phyloP scores from a whole-genome alignment of 2,113 vertebrate genomes.

The Cyprinus carpio region DNA sequence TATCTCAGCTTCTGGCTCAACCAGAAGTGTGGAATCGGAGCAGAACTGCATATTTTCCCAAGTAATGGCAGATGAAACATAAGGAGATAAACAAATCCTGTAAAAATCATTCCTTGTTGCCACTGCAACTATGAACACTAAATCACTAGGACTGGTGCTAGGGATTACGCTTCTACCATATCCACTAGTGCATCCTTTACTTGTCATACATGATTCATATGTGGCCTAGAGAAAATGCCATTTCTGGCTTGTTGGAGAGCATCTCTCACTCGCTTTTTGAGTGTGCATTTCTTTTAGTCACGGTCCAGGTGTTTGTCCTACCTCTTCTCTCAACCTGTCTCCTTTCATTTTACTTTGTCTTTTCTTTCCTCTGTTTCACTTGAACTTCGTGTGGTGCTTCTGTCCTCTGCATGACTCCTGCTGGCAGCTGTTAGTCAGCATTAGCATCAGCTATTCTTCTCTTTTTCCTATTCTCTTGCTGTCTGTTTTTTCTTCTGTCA shows the following conservation, averaged over 20 bases:
- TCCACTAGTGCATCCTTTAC: slow-evolving; percentile 20
- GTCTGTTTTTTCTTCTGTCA: not conserved
- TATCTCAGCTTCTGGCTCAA: not conserved
- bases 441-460: slow-evolving; percentile 33
- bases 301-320: not conserved
- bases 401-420: slow-evolving; percentile 8
- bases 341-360: not conserved
- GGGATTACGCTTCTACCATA: slow-evolving; percentile 26
- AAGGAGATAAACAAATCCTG: no score
- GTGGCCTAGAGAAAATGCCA: not conserved
- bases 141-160: slow-evolving; percentile 21
- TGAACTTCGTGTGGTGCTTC: slow-evolving; percentile 12
- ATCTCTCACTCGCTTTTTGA: not conserved
- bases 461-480: not conserved
- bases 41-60: not conserved
- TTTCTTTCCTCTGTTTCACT: not conserved
- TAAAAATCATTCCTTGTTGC: no score
- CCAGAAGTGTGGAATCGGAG: not conserved
- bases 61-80: no score
- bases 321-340: not conserved
- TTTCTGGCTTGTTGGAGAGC: no score
- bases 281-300: not conserved
- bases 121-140: not conserved
- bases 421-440: slow-evolving; percentile 31
- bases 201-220: slow-evolving; percentile 19